A percentile compares a stretch with the other conserved stretches of the same genome.
Conservation (phyloP, 2,113 vertebrate genomes). For the Psittacus erithacus region DNA sequence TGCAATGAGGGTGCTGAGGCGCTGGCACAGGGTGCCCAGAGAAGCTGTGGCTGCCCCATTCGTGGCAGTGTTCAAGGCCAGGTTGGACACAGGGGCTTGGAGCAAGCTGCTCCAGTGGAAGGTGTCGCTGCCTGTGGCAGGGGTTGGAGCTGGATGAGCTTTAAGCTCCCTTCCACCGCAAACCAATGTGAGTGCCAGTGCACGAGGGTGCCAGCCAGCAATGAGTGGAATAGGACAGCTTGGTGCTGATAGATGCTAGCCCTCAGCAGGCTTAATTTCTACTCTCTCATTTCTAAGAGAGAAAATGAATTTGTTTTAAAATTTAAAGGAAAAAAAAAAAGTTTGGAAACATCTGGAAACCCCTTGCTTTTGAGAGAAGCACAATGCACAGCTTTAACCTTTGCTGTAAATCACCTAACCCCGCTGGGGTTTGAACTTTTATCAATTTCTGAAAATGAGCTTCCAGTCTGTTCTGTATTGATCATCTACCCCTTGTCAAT, state of each 20-base stretch:
- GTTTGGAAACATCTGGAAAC: conserved; percentile 15
- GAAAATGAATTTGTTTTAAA: neutral
- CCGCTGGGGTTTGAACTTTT: conserved; percentile 70
- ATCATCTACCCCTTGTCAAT: conserved; percentile 58
- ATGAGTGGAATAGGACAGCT: neutral
- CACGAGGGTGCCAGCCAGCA: neutral
- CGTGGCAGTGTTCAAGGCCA: neutral
- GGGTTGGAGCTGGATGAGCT: neutral
- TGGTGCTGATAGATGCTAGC: neutral
- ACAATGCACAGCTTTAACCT: conserved; percentile 59
- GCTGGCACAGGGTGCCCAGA: neutral
- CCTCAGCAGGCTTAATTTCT: neutral
- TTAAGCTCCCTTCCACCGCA: neutral
- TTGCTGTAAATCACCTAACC: conserved; percentile 64
- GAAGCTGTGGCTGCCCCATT: neutral
- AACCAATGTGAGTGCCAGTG: rapidly evolving
- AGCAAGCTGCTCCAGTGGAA: neutral
- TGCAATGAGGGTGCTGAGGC: neutral
- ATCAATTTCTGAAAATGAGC: conserved; percentile 74
- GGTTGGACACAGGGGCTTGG: neutral
- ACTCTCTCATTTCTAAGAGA: neutral
- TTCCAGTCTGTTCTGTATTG: conserved; percentile 70
- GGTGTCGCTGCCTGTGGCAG: neutral
- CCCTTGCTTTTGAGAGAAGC: neutral
- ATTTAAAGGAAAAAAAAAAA: neutral